These are phyloP conservation scores for Potamilus streckersoni DNA, from an alignment of 1,140 invertebrate genomes.

Conservation along the genomic window DNA sequence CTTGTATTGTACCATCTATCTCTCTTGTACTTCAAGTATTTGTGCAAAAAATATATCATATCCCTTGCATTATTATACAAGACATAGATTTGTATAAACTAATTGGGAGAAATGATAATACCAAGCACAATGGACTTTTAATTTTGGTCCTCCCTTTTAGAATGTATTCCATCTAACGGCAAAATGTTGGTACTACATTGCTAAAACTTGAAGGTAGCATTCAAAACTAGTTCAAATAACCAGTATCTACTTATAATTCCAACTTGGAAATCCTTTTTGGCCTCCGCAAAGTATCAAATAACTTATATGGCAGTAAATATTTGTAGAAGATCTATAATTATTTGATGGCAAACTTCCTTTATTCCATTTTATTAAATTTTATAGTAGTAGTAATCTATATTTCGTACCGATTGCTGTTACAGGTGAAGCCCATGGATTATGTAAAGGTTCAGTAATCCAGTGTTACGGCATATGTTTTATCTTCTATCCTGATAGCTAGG, in stretches of 20 bases:
- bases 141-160: too few relatives aligned
- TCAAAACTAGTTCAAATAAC: conserved; percentile 58
- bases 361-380: conserved; percentile 70
- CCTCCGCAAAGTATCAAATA: conserved; percentile 65
- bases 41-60: too few relatives aligned
- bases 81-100: too few relatives aligned
- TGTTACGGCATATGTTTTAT: conserved; percentile 23
- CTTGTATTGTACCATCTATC: neutral
- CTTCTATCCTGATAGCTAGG: conserved; percentile 1
- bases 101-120: too few relatives aligned
- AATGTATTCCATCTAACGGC: too few relatives aligned
- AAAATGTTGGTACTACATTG: too few relatives aligned
- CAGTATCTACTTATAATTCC: conserved; percentile 69
- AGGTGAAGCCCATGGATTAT: conserved; percentile 48
- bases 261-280: conserved; percentile 63
- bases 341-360: conserved; percentile 64
- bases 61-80: too few relatives aligned
- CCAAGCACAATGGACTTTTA: too few relatives aligned
- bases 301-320: conserved; percentile 62
- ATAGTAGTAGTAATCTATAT: conserved; percentile 63
- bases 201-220: neutral
- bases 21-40: conserved; percentile 19
- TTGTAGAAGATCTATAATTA: conserved; percentile 69
- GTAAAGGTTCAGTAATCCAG: conserved; percentile 43
- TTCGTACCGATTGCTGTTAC: conserved; percentile 70